Base-by-base conservation (phyloP, 53 echinoderm and acorn worm genomes). In the Astropecten irregularis region DNA sequence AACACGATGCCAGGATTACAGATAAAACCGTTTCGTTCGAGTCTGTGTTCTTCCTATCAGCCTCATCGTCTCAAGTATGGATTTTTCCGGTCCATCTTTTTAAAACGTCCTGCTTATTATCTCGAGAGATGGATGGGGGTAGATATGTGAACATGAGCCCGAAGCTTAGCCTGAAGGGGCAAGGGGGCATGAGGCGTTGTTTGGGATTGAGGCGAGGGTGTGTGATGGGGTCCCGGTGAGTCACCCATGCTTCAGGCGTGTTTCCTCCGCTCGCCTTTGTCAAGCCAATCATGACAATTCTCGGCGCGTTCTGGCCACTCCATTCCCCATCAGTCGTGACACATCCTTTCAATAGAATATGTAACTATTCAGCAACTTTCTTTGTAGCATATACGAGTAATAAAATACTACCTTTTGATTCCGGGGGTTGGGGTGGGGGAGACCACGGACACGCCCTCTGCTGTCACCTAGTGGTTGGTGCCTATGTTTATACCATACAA, bases 41-140 rank as follows among this genome's bases (percentile, higher is more conserved):
- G 6, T 8, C 6, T 42, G 6, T 42, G 6, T 11, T 42, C 42
- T 42, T 42, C 42, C 11, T 42, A 74, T 38, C 20, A 44, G 61
- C 56, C 42, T 79, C 74, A 35, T 74, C 79, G 27, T 62, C 79
- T 79, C 61, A 27, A 62, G 79, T 79, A 62, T 79, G 25, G 79
- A 79, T 62, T 79, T 76, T 79, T 79, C 60, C 44, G 60, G 40
- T 62, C 23, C 42, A n/a, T 21, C 6, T n/a, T 54, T 4, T 16
- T 54, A 42, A 42, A 11, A 42, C 66, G 23, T n/a, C 55, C n/a
- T 36, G 37, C 36, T 28, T 74, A 74, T 55, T 74, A 74, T 35
- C 57, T 74, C 22, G 55, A 74, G 74, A 31, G 35, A 14, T 34
- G 51, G 74, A 28, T 50, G 38, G 74, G 55, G 25, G 32, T 18